Evolutionary conservation across 2,797 vertebrate species (phyloP).

Genomic region (Thaleichthys pacificus): DNA sequence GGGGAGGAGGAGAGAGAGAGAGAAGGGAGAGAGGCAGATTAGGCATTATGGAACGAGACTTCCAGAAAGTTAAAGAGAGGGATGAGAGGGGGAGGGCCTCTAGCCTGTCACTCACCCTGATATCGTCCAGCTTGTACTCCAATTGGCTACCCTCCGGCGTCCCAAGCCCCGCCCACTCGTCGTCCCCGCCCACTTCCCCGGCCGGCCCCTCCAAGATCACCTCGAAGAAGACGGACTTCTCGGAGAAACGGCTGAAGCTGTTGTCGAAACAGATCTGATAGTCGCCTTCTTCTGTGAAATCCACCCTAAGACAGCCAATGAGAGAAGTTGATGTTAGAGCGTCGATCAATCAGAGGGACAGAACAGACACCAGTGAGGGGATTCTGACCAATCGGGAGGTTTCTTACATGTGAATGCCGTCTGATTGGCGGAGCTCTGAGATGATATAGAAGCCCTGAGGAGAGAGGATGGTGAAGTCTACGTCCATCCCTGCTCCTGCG

Average conservation of each 20-base stretch:
- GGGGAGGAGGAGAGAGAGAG: too few relatives aligned
- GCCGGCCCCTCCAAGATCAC: conserved; percentile 71
- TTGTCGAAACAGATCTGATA: conserved; percentile 91
- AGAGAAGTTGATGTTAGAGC: too few relatives aligned
- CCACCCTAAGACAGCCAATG: conserved; percentile 68
- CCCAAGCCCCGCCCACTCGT: conserved; percentile 65
- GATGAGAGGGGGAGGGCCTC: too few relatives aligned
- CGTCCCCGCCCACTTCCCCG: conserved; percentile 43
- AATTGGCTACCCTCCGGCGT: conserved; percentile 64
- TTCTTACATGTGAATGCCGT: conserved; percentile 83
- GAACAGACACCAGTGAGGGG: neutral
- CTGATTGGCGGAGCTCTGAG: conserved; percentile 80
- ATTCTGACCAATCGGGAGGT: too few relatives aligned
- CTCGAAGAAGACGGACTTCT: conserved; percentile 87
- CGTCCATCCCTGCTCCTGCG: conserved; percentile 83
- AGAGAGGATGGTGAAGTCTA: conserved; percentile 82
- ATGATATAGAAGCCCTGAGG: conserved; percentile 76
- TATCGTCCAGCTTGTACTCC: conserved; percentile 82
- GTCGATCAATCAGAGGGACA: too few relatives aligned
- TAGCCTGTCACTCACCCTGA: conserved; percentile 72
- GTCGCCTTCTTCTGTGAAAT: conserved; percentile 81
- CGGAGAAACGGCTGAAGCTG: conserved; percentile 84
- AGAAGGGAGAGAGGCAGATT: too few relatives aligned
- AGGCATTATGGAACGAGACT: too few relatives aligned
- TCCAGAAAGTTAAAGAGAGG: too few relatives aligned